Conservation (phyloP, 2,888 invertebrate genomes). For the Aphelenchoides bicaudatus region DNA sequence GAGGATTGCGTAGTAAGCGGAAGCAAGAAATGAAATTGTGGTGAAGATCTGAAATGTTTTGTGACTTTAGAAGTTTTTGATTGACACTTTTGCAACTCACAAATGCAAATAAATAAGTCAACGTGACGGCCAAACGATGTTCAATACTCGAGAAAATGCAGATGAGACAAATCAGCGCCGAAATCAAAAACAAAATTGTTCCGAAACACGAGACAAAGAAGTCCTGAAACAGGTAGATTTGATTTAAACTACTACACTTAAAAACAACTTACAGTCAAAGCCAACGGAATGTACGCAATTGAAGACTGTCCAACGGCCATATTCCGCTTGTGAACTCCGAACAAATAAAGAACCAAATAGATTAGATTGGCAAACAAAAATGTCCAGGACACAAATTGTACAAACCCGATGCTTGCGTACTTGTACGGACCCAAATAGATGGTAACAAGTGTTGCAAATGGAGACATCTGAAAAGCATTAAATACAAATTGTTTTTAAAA, state of each 20-base stretch:
- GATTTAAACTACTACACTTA: neutral
- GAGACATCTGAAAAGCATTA: constrained; percentile 27
- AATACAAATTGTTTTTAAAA: no score
- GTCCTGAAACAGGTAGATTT: constrained; percentile 22
- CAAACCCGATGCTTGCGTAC: constrained; percentile 32
- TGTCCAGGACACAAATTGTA: constrained; percentile 25
- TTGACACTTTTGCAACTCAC: constrained; percentile 13
- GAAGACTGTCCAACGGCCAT: constrained; percentile 8
- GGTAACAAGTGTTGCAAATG: constrained; percentile 27
- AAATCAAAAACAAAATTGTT: constrained; percentile 24
- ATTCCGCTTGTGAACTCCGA: constrained; percentile 26
- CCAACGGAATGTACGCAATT: constrained; percentile 31
- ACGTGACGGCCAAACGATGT: constrained; percentile 25
- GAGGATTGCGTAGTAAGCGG: constrained; percentile 36
- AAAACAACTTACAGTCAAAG: constrained; percentile 30
- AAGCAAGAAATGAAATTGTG: constrained; percentile 28
- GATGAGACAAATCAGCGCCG: constrained; percentile 32
- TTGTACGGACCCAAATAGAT: constrained; percentile 31
- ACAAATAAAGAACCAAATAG: constrained; percentile 27
- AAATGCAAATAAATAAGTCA: constrained; percentile 36
- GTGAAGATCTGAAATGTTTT: constrained; percentile 28
- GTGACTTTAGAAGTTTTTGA: neutral
- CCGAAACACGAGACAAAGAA: constrained; percentile 29
- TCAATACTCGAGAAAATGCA: constrained; percentile 26
- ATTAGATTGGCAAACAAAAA: constrained; percentile 24